phyloP scores from a whole-genome alignment of 1,140 invertebrate species.

The Hypsibius dujardini region DNA sequence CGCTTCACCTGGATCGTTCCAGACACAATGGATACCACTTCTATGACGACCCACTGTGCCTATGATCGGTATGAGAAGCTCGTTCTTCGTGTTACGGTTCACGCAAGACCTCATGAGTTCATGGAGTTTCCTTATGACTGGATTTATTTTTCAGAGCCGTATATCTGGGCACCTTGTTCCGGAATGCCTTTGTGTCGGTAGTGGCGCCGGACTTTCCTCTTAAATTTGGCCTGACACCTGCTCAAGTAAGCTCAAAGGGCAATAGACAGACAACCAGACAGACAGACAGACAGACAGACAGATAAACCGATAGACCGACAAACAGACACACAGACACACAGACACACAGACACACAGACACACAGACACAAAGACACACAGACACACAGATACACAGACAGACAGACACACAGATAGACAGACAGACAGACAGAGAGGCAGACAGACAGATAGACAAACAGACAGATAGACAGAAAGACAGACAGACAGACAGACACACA shows the following conservation, averaged over 20 bases:
- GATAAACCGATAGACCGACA: too few relatives aligned
- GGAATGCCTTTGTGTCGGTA: background rate
- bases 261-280: background rate
- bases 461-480: too few relatives aligned
- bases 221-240: slow-evolving; percentile 5
- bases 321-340: too few relatives aligned
- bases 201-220: background rate
- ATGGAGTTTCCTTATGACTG: background rate
- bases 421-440: too few relatives aligned
- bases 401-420: too few relatives aligned
- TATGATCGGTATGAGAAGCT: slow-evolving; percentile 30
- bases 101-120: background rate
- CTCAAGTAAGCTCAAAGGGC: background rate
- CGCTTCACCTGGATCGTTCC: slow-evolving; percentile 32
- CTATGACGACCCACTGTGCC: slow-evolving; percentile 28
- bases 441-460: too few relatives aligned
- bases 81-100: background rate
- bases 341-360: too few relatives aligned
- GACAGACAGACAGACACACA: background rate
- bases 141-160: background rate
- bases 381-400: too few relatives aligned
- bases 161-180: background rate
- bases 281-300: too few relatives aligned
- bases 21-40: slow-evolving; percentile 32
- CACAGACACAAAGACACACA: too few relatives aligned